Evolutionary conservation across 2,888 invertebrate species (phyloP).

Genomic region (Helicoverpa assulta): DNA sequence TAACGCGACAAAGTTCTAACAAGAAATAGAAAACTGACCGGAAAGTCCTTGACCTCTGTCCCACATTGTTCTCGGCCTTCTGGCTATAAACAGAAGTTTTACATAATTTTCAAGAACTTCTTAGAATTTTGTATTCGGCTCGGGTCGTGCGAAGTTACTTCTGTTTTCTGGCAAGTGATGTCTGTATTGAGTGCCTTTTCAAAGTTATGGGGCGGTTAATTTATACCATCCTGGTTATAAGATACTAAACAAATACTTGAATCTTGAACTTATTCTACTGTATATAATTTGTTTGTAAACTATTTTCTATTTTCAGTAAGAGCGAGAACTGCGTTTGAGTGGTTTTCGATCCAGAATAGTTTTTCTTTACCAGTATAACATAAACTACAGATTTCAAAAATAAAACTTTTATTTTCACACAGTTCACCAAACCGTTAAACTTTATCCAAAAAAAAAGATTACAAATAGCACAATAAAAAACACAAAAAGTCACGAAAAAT

Average conservation of each 20-base stretch:
- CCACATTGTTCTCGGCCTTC: slow-evolving; percentile 23
- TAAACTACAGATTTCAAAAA: too few species aligned
- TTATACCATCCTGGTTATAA: neutral
- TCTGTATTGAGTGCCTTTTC: neutral
- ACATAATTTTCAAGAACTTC: slow-evolving; percentile 18
- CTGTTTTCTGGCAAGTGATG: neutral
- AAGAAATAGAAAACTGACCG: slow-evolving; percentile 47
- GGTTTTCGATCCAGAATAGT: too few species aligned
- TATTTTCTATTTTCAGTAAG: too few species aligned
- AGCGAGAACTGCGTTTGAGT: too few species aligned
- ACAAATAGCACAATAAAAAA: slow-evolving; percentile 1
- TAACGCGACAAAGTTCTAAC: slow-evolving; percentile 23
- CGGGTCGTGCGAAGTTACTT: neutral
- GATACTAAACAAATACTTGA: too few species aligned
- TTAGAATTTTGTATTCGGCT: slow-evolving; percentile 6
- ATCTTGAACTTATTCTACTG: too few species aligned
- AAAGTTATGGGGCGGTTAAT: neutral
- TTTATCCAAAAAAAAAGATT: too few species aligned
- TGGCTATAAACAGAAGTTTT: slow-evolving; percentile 19
- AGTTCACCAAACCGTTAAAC: too few species aligned
- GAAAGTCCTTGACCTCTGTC: slow-evolving; percentile 41
- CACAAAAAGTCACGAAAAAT: slow-evolving; percentile 10
- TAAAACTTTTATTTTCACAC: too few species aligned
- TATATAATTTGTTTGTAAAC: too few species aligned
- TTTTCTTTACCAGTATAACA: too few species aligned